Evolutionary conservation across 2,888 invertebrate species (phyloP), one percentile per base, ranked within the genome.

Genomic region (Nymphalis c-album): DNA sequence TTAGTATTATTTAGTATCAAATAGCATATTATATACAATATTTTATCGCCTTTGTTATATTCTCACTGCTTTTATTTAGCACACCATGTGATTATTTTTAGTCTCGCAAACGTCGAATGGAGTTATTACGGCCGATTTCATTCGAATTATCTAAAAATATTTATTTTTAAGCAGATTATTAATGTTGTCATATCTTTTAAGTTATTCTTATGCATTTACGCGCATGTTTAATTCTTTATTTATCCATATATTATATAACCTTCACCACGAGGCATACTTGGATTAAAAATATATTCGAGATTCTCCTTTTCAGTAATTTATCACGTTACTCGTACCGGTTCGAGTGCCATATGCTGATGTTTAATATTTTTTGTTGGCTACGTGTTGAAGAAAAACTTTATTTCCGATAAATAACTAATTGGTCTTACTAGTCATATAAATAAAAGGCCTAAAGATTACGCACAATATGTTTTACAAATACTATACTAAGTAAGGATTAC

Each of bases 341-440:
- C 57, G 35, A 57, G 57, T 57, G 57, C 57, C 57, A 57, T 57
- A 57, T 18, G 40, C 18, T n/a, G 35, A 58, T 58, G 47, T 57
- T 5, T 64, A 48, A n/a, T 35, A 4, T 18, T 48, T 57, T 64
- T 57, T 58, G 50, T 40, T 48, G 50, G 20, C 6, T 16, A 5
- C 26, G 22, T 8, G 57, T n/a, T 57, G 10, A 57, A 40, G 59
- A 63, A 66, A 65, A 69, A 55, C 65, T 64, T 51, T n/a, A 67
- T 72, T 69, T 70, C 67, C 66, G 71, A 71, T 74, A 69, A 71
- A 67, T 55, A 55, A 31, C 62, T 35, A 71, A 74, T 77, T 73
- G 76, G 76, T 75, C 85, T 87, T 86, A 80, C 91, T 91, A 91
- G 91, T 91, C 91, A 91, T 88, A 82, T 83, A 79, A 83, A 82